A percentile compares a stretch with the other conserved stretches of the same genome.
Conservation (phyloP, 2,888 invertebrate genomes). For the Vanessa cardui region DNA sequence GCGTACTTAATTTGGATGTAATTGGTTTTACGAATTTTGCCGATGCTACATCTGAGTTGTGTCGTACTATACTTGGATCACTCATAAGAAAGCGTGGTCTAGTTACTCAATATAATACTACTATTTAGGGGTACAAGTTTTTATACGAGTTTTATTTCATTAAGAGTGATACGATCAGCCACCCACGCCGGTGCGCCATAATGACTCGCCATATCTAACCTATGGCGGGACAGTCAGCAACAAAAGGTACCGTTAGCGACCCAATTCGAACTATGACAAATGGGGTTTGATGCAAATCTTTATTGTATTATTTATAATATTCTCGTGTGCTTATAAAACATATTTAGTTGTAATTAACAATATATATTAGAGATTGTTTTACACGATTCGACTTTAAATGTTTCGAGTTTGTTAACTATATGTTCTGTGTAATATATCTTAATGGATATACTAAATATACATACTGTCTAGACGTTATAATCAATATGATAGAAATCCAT, state of each 20-base stretch:
- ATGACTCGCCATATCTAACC: slow-evolving; percentile 78
- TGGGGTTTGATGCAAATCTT: slow-evolving; percentile 28
- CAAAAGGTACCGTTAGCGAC: slow-evolving; percentile 49
- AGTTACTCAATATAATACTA: slow-evolving; percentile 2
- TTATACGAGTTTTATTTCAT: slow-evolving; percentile 79
- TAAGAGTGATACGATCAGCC: slow-evolving; percentile 76
- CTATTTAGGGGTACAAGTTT: slow-evolving; percentile 45
- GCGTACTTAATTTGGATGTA: no score
- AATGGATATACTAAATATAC: no score
- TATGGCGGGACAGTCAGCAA: slow-evolving; percentile 52
- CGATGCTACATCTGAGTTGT: no score
- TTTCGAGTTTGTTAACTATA: no score
- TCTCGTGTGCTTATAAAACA: neutral
- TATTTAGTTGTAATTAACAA: neutral
- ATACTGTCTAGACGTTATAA: no score
- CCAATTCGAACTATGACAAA: slow-evolving; percentile 34
- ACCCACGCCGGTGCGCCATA: slow-evolving; percentile 72
- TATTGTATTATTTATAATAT: slow-evolving; percentile 4
- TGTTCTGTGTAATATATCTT: no score
- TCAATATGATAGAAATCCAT: no score
- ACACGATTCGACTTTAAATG: no score
- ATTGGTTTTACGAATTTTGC: no score
- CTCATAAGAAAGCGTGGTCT: neutral
- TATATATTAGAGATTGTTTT: no score
- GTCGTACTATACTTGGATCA: neutral